phyloP scores from a whole-genome alignment of 2,113 vertebrate species.

The Aphelocoma coerulescens region DNA sequence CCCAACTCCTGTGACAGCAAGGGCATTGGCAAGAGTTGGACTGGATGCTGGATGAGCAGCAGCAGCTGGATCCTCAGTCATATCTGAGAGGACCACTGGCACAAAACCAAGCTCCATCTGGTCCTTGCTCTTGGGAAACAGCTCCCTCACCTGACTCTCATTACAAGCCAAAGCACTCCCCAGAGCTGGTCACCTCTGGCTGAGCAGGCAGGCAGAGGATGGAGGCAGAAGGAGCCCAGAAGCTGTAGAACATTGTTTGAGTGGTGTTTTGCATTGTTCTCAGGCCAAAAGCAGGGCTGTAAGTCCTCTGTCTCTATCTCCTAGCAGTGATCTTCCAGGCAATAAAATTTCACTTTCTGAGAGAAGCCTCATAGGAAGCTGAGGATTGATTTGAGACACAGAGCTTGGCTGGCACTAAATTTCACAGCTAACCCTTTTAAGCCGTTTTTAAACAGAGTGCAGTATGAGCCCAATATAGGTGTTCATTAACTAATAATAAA shows the following conservation, averaged over 20 bases:
- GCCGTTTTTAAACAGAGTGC: constrained; percentile 22
- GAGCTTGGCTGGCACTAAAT: constrained; percentile 30
- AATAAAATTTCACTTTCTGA: neutral
- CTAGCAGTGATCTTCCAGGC: neutral
- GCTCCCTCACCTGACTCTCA: neutral
- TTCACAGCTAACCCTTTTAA: constrained; percentile 15
- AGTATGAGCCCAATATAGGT: constrained; percentile 23
- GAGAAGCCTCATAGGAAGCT: neutral
- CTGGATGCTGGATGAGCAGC: neutral
- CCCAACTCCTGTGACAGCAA: neutral
- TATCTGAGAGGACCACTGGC: neutral
- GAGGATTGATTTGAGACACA: constrained; percentile 10
- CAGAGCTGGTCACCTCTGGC: neutral
- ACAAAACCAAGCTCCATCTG: neutral
- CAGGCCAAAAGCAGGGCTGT: neutral
- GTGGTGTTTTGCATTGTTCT: neutral
- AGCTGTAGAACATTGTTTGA: neutral
- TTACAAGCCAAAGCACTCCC: neutral
- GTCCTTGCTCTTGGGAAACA: neutral
- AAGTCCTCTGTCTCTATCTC: neutral
- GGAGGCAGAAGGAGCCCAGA: neutral
- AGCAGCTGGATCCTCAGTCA: neutral
- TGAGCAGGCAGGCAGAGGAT: rapidly evolving
- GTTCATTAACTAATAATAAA: constrained; percentile 62
- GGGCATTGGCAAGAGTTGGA: neutral